A percentile compares a stretch with the other conserved stretches of the same genome.
These are phyloP conservation scores for Cyphomyrus plagiostoma DNA, from an alignment of 2,113 vertebrate genomes.

Conservation along the genomic window DNA sequence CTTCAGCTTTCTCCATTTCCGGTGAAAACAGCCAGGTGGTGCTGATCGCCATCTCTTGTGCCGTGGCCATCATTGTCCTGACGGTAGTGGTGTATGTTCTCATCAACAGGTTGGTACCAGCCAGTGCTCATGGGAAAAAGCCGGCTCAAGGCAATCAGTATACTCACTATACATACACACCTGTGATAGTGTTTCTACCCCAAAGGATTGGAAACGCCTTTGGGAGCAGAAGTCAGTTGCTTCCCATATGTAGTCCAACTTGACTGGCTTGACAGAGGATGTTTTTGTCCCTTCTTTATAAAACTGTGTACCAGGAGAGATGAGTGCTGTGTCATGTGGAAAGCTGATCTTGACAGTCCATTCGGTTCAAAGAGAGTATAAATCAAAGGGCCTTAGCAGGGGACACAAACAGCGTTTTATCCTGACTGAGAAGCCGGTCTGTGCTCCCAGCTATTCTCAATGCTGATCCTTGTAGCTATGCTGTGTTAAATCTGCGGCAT, in stretches of 20 bases:
- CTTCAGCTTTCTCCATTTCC: constrained; percentile 92
- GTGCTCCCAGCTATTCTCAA: constrained; percentile 34
- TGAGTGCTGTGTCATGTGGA: constrained; percentile 28
- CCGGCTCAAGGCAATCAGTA: not conserved
- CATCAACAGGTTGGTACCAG: constrained; percentile 80
- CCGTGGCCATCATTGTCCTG: constrained; percentile 87
- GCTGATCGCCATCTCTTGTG: constrained; percentile 87
- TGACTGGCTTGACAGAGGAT: constrained; percentile 26
- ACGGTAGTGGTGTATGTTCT: constrained; percentile 84
- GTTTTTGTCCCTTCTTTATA: constrained; percentile 21
- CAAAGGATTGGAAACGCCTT: not conserved
- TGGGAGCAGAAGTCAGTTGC: constrained; percentile 10
- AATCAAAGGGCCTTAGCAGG: constrained; percentile 54
- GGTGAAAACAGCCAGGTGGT: constrained; percentile 93
- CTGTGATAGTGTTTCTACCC: not conserved
- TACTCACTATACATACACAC: not conserved
- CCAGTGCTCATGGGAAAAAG: not conserved
- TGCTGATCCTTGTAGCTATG: constrained; percentile 12
- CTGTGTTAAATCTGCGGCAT: not conserved
- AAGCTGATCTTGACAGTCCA: constrained; percentile 45
- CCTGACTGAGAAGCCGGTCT: constrained; percentile 37
- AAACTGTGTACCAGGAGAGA: constrained; percentile 25
- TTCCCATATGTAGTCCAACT: constrained; percentile 27
- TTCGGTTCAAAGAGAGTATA: constrained; percentile 43
- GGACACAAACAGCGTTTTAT: constrained; percentile 50